Evolutionary conservation across 2,797 vertebrate genomes (phyloP).

Genomic region (Myotis myotis): DNA sequence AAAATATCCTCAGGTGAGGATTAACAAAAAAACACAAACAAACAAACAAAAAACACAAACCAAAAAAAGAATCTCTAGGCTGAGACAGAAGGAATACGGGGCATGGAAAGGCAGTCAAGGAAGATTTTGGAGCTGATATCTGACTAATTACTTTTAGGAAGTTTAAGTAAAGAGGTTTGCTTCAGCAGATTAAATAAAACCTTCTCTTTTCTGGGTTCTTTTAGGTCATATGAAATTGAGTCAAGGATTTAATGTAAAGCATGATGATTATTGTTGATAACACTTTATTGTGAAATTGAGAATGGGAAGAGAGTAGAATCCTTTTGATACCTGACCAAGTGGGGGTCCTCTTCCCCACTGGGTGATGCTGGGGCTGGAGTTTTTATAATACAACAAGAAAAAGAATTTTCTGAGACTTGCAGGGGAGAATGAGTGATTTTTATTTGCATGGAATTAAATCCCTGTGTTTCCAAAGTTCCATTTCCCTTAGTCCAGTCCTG

Average conservation of each 20-base stretch:
- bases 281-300: not conserved
- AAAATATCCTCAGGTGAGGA: no score
- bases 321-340: not conserved
- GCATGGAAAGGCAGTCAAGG: not conserved
- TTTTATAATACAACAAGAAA: no score
- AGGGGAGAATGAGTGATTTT: no score
- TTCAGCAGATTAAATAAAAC: conserved; percentile 22
- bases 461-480: no score
- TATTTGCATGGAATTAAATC: no score
- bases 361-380: no score
- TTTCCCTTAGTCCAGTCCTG: no score
- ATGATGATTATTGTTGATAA: not conserved
- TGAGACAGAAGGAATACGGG: not conserved
- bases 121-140: not conserved
- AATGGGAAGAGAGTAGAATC: not conserved
- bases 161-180: not conserved
- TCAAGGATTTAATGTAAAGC: not conserved
- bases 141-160: conserved; percentile 33
- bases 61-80: not conserved
- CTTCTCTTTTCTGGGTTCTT: not conserved
- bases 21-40: no score
- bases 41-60: no score
- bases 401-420: no score
- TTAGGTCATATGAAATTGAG: not conserved
- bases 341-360: no score